Conservation (phyloP, 2,113 vertebrate species). For the Solenodon paradoxus region DNA sequence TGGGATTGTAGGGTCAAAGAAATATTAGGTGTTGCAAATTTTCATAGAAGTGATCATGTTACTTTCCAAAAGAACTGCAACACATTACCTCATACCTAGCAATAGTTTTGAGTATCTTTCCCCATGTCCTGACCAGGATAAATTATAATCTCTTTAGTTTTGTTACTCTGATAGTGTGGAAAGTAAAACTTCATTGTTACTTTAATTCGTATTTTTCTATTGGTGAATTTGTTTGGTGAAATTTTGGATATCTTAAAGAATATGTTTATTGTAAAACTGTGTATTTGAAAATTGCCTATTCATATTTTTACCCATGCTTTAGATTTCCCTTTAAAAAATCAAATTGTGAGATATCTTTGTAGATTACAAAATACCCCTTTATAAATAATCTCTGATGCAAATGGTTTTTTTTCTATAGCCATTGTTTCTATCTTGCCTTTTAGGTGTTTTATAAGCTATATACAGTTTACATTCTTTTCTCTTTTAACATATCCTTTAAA, state of each 20-base stretch:
- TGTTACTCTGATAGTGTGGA: neutral
- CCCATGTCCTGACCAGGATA: neutral
- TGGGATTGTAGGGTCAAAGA: slow-evolving; percentile 23
- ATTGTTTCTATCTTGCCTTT: neutral
- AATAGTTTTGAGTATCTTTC: neutral
- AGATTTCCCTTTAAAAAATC: neutral
- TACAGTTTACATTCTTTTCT: neutral
- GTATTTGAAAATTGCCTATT: neutral
- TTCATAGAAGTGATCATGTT: neutral
- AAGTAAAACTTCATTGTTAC: slow-evolving; percentile 22
- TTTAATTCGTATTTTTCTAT: slow-evolving; percentile 24
- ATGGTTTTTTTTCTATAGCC: neutral
- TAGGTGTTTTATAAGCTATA: neutral
- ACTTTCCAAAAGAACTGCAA: neutral
- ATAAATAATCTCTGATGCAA: neutral
- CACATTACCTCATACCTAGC: neutral
- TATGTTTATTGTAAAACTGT: neutral
- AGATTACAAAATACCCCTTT: neutral
- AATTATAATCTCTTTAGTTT: slow-evolving; percentile 2
- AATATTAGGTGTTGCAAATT: neutral
- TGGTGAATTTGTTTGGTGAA: slow-evolving; percentile 1
- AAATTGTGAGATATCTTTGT: neutral
- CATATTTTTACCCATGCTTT: neutral
- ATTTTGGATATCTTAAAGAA: slow-evolving; percentile 29
- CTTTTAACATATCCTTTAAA: neutral